Conservation (phyloP, 2,888 invertebrate species). For the Drosophila eohydei region DNA sequence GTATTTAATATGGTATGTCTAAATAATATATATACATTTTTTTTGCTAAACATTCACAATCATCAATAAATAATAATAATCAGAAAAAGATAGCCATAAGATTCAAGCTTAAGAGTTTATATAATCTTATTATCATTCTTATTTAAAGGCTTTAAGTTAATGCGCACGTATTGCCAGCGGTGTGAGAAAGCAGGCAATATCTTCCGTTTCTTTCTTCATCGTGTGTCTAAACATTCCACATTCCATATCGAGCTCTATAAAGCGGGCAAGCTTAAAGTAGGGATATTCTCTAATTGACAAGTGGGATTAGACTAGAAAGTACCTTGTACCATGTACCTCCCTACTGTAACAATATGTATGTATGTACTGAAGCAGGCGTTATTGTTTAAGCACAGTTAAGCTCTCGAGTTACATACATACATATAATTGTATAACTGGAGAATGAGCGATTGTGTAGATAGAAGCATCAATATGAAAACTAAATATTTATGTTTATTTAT, state of each 20-base stretch:
- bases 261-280: no score
- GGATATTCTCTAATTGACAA: background rate
- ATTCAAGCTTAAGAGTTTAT: background rate
- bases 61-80: constrained; percentile 2
- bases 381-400: background rate
- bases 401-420: background rate
- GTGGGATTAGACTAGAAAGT: background rate
- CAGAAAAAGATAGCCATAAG: background rate
- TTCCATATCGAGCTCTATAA: background rate
- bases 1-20: background rate
- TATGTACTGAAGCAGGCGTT: background rate
- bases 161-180: background rate
- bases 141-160: background rate
- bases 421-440: background rate
- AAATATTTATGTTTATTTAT: constrained; percentile 65
- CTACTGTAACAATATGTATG: no score
- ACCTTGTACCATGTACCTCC: background rate
- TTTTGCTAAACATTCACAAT: background rate
- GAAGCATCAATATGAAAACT: constrained; percentile 37
- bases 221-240: background rate
- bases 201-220: background rate
- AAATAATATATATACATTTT: background rate
- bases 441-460: background rate
- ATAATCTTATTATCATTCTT: background rate
- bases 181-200: background rate